Base-by-base conservation (phyloP, 1,140 invertebrate species). In the Papilio helenus region DNA sequence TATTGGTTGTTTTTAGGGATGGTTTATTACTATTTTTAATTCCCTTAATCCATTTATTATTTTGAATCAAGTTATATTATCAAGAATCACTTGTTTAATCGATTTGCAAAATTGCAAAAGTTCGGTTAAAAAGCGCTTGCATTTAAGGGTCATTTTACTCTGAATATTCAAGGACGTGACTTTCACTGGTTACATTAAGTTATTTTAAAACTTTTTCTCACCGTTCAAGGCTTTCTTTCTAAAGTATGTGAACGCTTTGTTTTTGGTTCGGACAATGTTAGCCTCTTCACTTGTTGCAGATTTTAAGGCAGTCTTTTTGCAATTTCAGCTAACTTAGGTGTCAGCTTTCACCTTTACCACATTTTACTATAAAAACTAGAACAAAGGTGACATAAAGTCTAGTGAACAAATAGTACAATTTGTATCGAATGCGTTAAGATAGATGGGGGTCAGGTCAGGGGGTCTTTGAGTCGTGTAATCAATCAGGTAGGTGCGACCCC, bases 401-500 rank as follows among this genome's bases (percentile, higher is more conserved):
- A 68, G 14, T 29, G 26, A 68, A 68, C 8, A 68, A 68, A 29
- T 29, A 68, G 26, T 68, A 29, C 26, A 68, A 68, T 68, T 68
- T 68, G 14, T 29, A 68, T 68, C 9, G 61, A 29, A 68, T 61
- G 20, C 58, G 72, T 74, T 42, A 46, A 49, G 23, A 23, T 26
- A 23, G n/a, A 49, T 29, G 71, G 39, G 72, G 72, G 72, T 74
- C 39, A 46, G 44, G 72, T 20, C 51, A 55, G 51, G 51, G 51
- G 51, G 51, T 49, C 72, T 74, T 49, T 83, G 71, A 83, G 55
- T 81, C 79, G 80, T 83, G 49, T 79, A 80, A 79, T 44, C 42
- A 79, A 78, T 83, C 51, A 79, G 78, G 76, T 76, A 44, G 78
- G 55, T 58, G 79, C 74, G 81, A 76, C 76, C 73, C 80, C 79